Percentiles rank a stretch among this genome's conserved stretches.
phyloP scores from a whole-genome alignment of 2,797 vertebrate species.

The Pipistrellus kuhlii region DNA sequence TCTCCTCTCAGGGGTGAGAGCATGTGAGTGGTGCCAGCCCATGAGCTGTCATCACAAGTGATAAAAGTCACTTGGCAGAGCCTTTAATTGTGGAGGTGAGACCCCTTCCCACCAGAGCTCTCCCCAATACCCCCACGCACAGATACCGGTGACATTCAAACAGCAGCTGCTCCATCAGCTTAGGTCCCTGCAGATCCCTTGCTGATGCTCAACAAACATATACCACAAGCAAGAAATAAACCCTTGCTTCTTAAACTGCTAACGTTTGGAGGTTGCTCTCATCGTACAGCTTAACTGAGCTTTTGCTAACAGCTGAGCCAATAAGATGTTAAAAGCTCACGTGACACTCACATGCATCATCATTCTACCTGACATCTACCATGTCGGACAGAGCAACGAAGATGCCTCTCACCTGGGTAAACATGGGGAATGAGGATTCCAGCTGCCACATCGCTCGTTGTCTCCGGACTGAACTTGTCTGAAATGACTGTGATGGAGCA shows the following conservation, averaged over 20 bases:
- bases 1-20: neutral
- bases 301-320: neutral
- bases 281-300: neutral
- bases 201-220: neutral
- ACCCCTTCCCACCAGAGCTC: neutral
- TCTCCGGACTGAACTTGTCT: conserved; percentile 93
- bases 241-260: neutral
- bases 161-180: too few species aligned
- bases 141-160: neutral
- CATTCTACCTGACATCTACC: neutral
- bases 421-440: conserved; percentile 91
- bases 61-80: neutral
- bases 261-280: neutral
- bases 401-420: conserved; percentile 84
- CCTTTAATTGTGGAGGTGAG: neutral
- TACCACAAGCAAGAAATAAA: neutral
- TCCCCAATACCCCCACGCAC: too few species aligned
- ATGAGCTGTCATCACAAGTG: neutral
- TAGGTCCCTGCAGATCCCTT: neutral
- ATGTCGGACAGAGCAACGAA: neutral
- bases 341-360: neutral
- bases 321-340: neutral
- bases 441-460: conserved; percentile 94
- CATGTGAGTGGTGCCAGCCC: neutral
- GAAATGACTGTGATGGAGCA: conserved; percentile 91